Evolutionary conservation across 2,113 vertebrate species (phyloP).

Genomic region (Bos javanicus): DNA sequence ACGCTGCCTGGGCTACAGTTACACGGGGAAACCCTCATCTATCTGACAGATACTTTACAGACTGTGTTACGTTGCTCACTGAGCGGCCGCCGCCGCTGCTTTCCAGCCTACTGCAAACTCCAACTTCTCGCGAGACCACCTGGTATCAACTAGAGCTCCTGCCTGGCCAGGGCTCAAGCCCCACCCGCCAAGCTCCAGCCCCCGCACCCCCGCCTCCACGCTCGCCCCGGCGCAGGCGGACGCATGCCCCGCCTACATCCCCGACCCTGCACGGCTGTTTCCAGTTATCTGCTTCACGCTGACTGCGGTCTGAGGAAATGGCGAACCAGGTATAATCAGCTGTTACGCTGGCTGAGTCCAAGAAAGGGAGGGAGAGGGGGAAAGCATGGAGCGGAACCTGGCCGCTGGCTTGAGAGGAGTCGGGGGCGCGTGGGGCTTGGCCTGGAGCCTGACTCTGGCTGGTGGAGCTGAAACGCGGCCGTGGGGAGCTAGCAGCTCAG

Average conservation of each 20-base stretch:
- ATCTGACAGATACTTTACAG: accelerated
- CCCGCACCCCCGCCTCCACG: not conserved
- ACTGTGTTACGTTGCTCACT: accelerated
- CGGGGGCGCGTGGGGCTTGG: not conserved
- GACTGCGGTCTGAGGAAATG: not conserved
- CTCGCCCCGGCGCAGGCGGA: not conserved
- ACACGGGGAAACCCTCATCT: not conserved
- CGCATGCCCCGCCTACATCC: not conserved
- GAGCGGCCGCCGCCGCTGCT: accelerated
- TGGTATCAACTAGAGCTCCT: accelerated
- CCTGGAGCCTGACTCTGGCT: too few species aligned
- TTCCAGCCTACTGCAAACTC: accelerated
- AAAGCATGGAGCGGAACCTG: accelerated
- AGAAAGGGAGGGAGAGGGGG: not conserved
- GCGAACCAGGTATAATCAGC: slow-evolving; percentile 15
- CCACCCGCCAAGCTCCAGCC: not conserved
- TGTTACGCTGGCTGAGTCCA: accelerated
- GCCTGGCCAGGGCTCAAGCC: accelerated
- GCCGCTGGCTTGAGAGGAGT: too few species aligned
- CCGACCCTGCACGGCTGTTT: accelerated
- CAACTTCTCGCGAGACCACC: accelerated
- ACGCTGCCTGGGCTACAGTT: not conserved
- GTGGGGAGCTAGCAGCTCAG: not conserved
- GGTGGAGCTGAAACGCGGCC: not conserved
- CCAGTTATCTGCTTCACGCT: accelerated